These are phyloP conservation scores for Drosophila neonasuta DNA, from an alignment of 2,888 invertebrate species.

Conservation along the genomic window DNA sequence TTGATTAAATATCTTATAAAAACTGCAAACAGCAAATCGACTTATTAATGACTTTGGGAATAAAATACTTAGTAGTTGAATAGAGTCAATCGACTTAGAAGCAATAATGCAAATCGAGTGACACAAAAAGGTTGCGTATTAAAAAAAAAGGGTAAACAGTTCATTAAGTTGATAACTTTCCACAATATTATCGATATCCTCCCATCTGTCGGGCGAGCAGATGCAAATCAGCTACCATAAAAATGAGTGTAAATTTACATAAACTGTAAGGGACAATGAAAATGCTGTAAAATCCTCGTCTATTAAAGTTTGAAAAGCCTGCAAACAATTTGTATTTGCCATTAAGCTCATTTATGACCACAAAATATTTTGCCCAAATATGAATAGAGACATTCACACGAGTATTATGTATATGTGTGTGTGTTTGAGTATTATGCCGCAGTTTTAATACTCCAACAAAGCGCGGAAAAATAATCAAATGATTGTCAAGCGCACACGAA, in stretches of 20 bases:
- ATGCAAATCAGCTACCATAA: slow-evolving; percentile 32
- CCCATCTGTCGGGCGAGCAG: slow-evolving; percentile 10
- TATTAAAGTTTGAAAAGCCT: slow-evolving; percentile 14
- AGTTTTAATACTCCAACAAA: slow-evolving; percentile 24
- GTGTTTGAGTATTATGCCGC: slow-evolving; percentile 7
- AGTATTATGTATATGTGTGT: not conserved
- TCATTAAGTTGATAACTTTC: slow-evolving; percentile 21
- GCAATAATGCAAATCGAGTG: slow-evolving; percentile 8
- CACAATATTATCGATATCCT: slow-evolving; percentile 2
- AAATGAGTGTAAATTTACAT: slow-evolving; percentile 30
- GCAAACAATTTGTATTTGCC: slow-evolving; percentile 21
- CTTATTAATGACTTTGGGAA: too few relatives aligned
- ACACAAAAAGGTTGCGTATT: not conserved
- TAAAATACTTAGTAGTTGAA: not conserved
- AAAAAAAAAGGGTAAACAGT: slow-evolving; percentile 3
- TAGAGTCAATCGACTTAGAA: not conserved
- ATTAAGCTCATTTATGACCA: slow-evolving; percentile 29
- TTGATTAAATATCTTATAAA: too few relatives aligned
- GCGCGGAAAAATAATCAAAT: slow-evolving; percentile 53
- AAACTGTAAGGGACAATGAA: slow-evolving; percentile 9
- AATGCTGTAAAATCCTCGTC: not conserved
- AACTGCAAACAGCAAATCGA: too few relatives aligned
- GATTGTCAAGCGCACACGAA: slow-evolving; percentile 63
- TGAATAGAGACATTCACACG: slow-evolving; percentile 1
- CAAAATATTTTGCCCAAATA: slow-evolving; percentile 34